Evolutionary conservation across 2,113 vertebrate genomes (phyloP).

Genomic region (Tupaia tana): DNA sequence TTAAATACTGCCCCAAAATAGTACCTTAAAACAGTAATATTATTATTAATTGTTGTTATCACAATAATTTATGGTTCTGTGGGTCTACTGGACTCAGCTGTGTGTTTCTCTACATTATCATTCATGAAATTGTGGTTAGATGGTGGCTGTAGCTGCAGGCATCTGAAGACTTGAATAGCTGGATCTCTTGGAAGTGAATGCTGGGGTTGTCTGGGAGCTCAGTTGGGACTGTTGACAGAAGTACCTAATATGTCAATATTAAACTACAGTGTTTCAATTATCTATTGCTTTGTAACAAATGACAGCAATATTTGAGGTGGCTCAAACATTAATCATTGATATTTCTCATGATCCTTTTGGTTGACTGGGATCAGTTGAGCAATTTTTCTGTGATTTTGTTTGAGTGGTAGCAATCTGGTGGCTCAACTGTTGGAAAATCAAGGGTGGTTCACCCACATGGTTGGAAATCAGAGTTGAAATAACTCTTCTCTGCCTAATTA

Average conservation of each 20-base stretch:
- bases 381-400: constrained; percentile 38
- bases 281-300: neutral
- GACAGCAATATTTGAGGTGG: neutral
- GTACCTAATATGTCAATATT: neutral
- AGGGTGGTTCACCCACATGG: neutral
- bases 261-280: neutral
- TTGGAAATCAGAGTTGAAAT: neutral
- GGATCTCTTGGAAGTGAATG: neutral
- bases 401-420: neutral
- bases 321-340: neutral
- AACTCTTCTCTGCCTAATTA: constrained; percentile 10
- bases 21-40: neutral
- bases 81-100: neutral
- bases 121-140: neutral
- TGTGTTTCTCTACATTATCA: neutral
- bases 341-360: neutral
- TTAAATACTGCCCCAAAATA: neutral
- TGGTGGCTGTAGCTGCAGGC: neutral
- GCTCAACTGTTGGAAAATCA: neutral
- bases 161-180: neutral
- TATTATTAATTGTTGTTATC: neutral
- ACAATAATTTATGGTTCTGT: neutral
- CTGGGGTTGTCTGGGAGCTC: neutral
- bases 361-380: neutral
- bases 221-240: neutral